Evolutionary conservation across 1,140 invertebrate species (phyloP), one percentile per base, ranked within the genome.

Genomic region (Drosophila mojavensis): DNA sequence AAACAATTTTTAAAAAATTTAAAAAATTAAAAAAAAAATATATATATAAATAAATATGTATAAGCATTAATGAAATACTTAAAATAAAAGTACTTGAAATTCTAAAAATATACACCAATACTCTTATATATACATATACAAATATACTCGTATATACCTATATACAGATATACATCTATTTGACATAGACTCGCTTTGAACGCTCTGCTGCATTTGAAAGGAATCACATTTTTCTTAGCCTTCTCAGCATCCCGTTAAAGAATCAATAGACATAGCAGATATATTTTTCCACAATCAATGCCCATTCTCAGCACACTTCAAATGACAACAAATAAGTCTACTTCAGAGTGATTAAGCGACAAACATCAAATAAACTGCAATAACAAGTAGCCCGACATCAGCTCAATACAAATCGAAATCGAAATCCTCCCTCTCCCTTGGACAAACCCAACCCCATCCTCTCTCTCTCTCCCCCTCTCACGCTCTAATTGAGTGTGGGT

Each of bases 331-430:
- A 84, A 84, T 84, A 77, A 80, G 69, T 84, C 62, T 64, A 79
- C 66, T 68, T 81, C 81, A 81, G 58, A 66, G 66, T 84, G 81
- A 84, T 81, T 85, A 75, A 84, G 65, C 65, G 81, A 75, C 81
- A 85, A 85, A 85, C 81, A 84, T 84, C 78, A 84, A 85, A 85
- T 85, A 81, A 84, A 85, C 73, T 77, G 74, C 81, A 81, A 78
- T 85, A 78, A 85, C 78, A 85, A 85, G 64, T 77, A 47, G 26
- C 58, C 59, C 47, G 30, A 3, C 67, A 28, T 24, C 45, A 36
- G 15, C 10, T 47, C 43, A 17, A 47, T 17, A 17, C n/a, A 17
- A 7, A 47, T 47, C 48, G 9, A 50, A 50, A 50, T 50, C 51
- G 2, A 13, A 59, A 10, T n/a, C 33, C 26, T 47, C 43, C 33